Base-by-base conservation (phyloP, 2,888 invertebrate species). In the Ormyrus rosae region DNA sequence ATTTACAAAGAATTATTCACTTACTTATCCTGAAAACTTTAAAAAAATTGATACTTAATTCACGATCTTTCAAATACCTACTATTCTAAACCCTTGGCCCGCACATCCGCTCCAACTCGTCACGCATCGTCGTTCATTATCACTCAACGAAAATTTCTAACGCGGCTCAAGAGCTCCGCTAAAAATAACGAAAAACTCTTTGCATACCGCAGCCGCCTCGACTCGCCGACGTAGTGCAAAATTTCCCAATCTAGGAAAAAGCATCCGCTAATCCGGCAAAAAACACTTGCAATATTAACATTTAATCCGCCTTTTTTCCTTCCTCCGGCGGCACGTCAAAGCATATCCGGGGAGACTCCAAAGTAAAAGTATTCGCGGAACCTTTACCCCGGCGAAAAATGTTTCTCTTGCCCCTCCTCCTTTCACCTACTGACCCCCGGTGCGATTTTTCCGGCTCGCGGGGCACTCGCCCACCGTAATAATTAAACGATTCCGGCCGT, bases 211-310 rank as follows among this genome's bases (percentile, higher is more conserved):
- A 72, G 73, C 72, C 77, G 81, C 77, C 58, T 80, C 63, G 45
- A 72, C 10, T 2, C 4, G 70, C 81, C 78, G 78, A 81, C 71
- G 71, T 78, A 81, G 78, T 75, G 65, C n/a, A 71, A 67, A 77
- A 75, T 63, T 71, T 55, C 19, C 75, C 75, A 81, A 81, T 81
- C 71, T 78, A 61, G 67, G 74, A 70, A 63, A 81, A 68, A 81
- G 81, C 78, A 81, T 81, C 71, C 61, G 71, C 74, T 81, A 81
- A 81, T 74, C 70, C 74, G 51, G 78, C 78, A 78, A 71, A 80
- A 81, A 73, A 81, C 81, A 78, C 70, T 81, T 74, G 67, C 68
- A 71, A 75, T 81, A 81, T 78, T 70, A 81, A 81, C 77, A 53
- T 56, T 65, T 53, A 60, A 70, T 65, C 51, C 69, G 60, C 48